Conservation (phyloP, 1,140 invertebrate genomes). For the Orchestia grillus region DNA sequence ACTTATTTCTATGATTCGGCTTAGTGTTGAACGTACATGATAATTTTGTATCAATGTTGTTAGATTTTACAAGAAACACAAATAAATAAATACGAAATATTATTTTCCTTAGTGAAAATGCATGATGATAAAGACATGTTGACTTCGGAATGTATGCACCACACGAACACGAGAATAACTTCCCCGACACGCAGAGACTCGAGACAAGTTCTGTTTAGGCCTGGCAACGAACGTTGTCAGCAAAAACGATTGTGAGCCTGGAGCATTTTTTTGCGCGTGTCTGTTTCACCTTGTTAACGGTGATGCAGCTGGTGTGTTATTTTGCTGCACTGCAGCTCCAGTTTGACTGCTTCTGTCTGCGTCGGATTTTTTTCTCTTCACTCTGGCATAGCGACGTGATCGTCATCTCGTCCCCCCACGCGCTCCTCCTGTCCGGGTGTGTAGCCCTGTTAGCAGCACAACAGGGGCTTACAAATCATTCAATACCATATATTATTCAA, state of each 20-base stretch:
- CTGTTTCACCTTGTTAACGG: neutral
- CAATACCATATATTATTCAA: too few species aligned
- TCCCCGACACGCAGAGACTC: neutral
- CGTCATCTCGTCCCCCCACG: too few species aligned
- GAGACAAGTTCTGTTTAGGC: neutral
- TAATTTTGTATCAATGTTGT: conserved; percentile 56
- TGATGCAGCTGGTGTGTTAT: neutral
- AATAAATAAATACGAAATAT: neutral
- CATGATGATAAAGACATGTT: neutral
- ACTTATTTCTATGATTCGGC: conserved; percentile 40
- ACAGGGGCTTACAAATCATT: too few species aligned
- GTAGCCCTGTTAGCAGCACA: too few species aligned
- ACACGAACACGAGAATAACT: neutral
- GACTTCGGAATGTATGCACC: neutral
- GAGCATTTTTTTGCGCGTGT: neutral
- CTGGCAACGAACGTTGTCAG: neutral
- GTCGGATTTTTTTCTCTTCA: neutral
- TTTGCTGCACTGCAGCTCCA: neutral
- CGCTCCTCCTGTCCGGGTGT: too few species aligned
- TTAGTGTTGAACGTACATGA: conserved; percentile 51
- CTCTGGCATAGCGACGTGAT: neutral
- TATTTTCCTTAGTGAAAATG: neutral
- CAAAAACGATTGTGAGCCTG: neutral
- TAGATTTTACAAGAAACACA: conserved; percentile 37
- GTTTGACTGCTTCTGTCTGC: neutral